A percentile compares a stretch with the other conserved stretches of the same genome.
phyloP scores from a whole-genome alignment of 1,140 invertebrate genomes.

The Manduca sexta region DNA sequence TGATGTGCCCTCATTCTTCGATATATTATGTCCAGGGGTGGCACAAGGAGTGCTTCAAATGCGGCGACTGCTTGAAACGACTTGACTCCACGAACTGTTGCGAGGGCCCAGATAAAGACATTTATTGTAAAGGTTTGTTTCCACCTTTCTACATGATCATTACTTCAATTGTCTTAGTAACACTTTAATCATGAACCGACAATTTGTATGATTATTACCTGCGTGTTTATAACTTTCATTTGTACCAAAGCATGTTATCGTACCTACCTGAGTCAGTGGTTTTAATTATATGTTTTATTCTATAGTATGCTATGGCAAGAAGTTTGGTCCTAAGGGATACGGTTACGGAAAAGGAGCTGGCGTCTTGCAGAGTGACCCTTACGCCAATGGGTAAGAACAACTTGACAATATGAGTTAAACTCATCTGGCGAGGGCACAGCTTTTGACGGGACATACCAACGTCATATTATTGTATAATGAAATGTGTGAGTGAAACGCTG shows the following conservation, averaged over 20 bases:
- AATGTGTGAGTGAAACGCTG: conserved; percentile 18
- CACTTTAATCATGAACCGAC: neutral
- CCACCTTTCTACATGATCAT: too few relatives aligned
- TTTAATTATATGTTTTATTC: conserved; percentile 46
- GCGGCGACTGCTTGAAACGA: conserved; percentile 93
- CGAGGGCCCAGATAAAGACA: conserved; percentile 95
- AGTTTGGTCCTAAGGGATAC: conserved; percentile 95
- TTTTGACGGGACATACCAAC: conserved; percentile 9
- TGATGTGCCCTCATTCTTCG: conserved; percentile 41
- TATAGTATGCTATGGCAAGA: conserved; percentile 94
- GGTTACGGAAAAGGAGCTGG: conserved; percentile 94
- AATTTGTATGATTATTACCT: conserved; percentile 69
- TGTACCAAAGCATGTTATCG: conserved; percentile 23
- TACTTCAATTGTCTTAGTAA: neutral
- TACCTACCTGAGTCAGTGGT: conserved; percentile 19
- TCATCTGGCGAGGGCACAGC: conserved; percentile 50
- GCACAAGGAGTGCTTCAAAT: conserved; percentile 97
- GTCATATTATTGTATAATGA: neutral
- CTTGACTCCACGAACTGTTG: conserved; percentile 97
- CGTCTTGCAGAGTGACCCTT: conserved; percentile 89
- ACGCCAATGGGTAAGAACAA: conserved; percentile 79
- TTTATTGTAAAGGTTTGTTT: conserved; percentile 96
- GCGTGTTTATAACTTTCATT: conserved; percentile 6
- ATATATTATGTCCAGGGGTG: conserved; percentile 80
- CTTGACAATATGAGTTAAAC: conserved; percentile 20